phyloP scores from a whole-genome alignment of 1,140 invertebrate genomes.

The Macrotrachela quadricornifera region DNA sequence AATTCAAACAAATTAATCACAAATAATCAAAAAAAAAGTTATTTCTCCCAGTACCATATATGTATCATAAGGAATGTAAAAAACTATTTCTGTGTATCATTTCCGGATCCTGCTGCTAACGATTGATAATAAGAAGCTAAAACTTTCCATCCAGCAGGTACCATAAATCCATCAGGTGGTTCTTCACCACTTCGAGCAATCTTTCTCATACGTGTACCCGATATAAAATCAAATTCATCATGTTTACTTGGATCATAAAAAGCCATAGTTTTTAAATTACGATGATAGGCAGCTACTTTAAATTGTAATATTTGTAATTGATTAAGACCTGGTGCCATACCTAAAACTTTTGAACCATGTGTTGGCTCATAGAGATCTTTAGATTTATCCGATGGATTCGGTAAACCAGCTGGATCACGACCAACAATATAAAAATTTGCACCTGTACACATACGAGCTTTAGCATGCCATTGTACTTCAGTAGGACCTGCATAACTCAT shows the following conservation, averaged over 20 bases:
- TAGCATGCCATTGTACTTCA: constrained; percentile 97
- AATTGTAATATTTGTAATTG: constrained; percentile 89
- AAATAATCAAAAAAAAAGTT: no score
- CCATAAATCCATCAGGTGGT: constrained; percentile 92
- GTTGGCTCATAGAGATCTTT: constrained; percentile 76
- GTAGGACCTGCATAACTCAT: constrained; percentile 99
- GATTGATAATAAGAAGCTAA: constrained; percentile 56
- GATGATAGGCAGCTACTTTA: constrained; percentile 86
- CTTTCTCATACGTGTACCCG: constrained; percentile 80
- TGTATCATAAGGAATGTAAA: no score
- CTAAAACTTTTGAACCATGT: constrained; percentile 60
- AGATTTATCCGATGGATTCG: constrained; percentile 54
- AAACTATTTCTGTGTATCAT: no score
- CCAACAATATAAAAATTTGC: constrained; percentile 98
- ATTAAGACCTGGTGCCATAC: constrained; percentile 57
- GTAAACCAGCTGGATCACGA: constrained; percentile 85
- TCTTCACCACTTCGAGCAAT: constrained; percentile 55
- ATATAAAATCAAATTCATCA: constrained; percentile 89
- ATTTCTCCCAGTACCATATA: no score
- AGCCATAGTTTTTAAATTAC: constrained; percentile 56
- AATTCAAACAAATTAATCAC: no score
- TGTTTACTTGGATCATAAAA: constrained; percentile 60
- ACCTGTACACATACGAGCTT: constrained; percentile 78
- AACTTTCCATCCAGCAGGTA: constrained; percentile 72
- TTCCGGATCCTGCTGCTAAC: no score